Evolutionary conservation across 2,113 vertebrate species (phyloP), one percentile per base, ranked within the genome.

Genomic region (Thamnophis sirtalis): DNA sequence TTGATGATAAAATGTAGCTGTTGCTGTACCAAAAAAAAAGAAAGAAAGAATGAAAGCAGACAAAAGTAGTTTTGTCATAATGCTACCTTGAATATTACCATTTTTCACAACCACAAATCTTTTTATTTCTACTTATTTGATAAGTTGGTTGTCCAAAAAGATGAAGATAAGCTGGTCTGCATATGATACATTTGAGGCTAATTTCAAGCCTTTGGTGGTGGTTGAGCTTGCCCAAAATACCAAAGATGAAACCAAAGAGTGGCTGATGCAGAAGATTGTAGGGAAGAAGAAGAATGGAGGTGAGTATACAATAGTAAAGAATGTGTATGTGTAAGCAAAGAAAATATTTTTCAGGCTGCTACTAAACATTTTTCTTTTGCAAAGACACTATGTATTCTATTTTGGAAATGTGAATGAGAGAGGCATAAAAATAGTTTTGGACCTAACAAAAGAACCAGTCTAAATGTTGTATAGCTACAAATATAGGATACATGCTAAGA

Each of bases 191-290:
- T 93, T 38, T 55, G 97, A 97, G 15, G 33, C 93, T 68, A 92
- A 97, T 84, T 99, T 99, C 94, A 97, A 91, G 2, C 98, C 98
- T 92, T 95, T 99, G 93, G 98, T 99, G 43, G 98, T 98, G 86
- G 91, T 99, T 95, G 99, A 99, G 93, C 96, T 99, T 93, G 97
- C 98, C 89, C 95, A 97, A 73, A 96, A 98, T 94, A 96, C 98
- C 86, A 98, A 98, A 93, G 95, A 98, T 86, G 98, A 99, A 96
- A 98, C 99, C 33, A 94, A 98, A 92, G 92, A 97, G 17, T 99
- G 99, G 99, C 96, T 99, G 90, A 97, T 98, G 85, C 97, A 95
- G 86, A 98, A 98, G 96, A 98, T 99, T 91, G 95, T 95, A 94
- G 98, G 98, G 93, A 97, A 96, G 88, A 98, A 99, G 92, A 96